Evolutionary conservation across 2,113 vertebrate species (phyloP).

Genomic region (Charadrius vociferus): DNA sequence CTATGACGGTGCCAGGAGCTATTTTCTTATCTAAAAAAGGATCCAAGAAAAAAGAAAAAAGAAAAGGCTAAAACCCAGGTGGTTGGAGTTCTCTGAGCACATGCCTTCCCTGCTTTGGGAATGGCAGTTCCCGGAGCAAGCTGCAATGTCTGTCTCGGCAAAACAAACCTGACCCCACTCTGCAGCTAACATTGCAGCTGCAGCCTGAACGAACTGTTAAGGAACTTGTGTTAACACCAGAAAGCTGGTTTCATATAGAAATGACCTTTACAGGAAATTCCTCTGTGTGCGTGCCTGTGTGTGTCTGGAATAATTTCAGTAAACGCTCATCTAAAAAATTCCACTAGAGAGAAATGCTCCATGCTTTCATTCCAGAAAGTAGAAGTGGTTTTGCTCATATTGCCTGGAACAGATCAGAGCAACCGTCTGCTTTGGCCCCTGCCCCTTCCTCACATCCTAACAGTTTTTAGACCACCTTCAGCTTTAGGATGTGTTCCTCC

Average conservation of each 20-base stretch:
- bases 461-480: neutral
- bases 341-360: neutral
- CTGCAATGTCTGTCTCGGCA: neutral
- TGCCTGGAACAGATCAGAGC: neutral
- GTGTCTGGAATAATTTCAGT: neutral
- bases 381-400: neutral
- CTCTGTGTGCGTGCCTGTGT: neutral
- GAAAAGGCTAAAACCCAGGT: neutral
- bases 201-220: neutral
- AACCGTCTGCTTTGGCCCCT: neutral
- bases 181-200: neutral
- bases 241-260: neutral
- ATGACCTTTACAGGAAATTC: neutral
- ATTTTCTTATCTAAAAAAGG: neutral
- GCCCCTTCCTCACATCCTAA: neutral
- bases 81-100: neutral
- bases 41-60: neutral
- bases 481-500: neutral
- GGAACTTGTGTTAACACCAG: neutral
- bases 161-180: neutral
- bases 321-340: neutral
- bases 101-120: neutral
- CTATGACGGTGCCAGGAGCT: neutral
- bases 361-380: neutral
- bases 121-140: neutral